Conservation (phyloP, 2,888 invertebrate genomes). For the Vandiemenella viatica region DNA sequence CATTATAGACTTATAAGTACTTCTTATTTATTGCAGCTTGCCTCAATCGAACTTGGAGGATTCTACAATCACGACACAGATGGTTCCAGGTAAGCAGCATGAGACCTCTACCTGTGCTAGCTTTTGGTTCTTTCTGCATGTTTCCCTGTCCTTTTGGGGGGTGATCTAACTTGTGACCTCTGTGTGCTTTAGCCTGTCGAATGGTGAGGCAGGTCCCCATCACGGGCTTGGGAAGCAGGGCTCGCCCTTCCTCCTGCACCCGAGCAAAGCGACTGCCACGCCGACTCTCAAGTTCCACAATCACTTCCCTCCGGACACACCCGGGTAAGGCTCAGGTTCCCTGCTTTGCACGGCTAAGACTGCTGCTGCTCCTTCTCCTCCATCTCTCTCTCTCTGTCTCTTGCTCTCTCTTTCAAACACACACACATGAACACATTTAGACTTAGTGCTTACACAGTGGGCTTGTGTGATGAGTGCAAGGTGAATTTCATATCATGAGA, state of each 20-base stretch:
- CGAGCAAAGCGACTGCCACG: slow-evolving; percentile 44
- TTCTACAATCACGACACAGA: slow-evolving; percentile 72
- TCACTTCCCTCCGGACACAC: slow-evolving; percentile 79
- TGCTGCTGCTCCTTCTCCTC: too few species aligned
- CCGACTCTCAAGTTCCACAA: slow-evolving; percentile 86
- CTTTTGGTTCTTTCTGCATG: slow-evolving; percentile 1
- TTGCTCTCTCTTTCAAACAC: too few species aligned
- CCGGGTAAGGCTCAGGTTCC: slow-evolving; percentile 47
- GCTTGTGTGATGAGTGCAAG: too few species aligned
- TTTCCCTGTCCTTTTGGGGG: background rate
- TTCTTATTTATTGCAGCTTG: slow-evolving; percentile 36
- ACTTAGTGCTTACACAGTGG: too few species aligned
- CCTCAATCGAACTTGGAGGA: slow-evolving; percentile 60
- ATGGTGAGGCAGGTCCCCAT: slow-evolving; percentile 37
- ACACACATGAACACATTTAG: too few species aligned
- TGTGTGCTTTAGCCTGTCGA: slow-evolving; percentile 22
- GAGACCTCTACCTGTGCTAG: background rate
- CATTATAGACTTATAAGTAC: too few species aligned
- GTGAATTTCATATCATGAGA: too few species aligned
- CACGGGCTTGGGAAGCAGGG: slow-evolving; percentile 15
- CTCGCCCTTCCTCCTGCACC: slow-evolving; percentile 52
- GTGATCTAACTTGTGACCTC: background rate
- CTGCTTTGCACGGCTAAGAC: background rate
- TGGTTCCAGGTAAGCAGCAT: slow-evolving; percentile 38
- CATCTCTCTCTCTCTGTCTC: too few species aligned